phyloP scores from a whole-genome alignment of 2,797 vertebrate species.

The Oophaga sylvatica region DNA sequence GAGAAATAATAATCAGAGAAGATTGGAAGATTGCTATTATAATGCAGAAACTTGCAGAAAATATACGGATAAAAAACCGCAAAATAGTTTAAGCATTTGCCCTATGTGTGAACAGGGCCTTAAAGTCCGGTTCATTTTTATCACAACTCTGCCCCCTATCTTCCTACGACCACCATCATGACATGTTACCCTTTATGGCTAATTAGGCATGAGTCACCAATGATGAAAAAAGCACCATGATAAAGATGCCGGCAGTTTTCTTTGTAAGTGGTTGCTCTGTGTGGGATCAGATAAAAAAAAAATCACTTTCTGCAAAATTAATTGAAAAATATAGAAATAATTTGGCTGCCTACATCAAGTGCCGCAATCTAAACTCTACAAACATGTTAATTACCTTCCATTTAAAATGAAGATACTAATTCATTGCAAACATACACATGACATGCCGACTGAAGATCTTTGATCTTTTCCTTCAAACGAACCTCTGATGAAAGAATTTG shows the following conservation, averaged over 20 bases:
- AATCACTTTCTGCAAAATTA: background rate
- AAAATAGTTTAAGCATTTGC: too few species aligned
- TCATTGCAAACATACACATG: constrained; percentile 24
- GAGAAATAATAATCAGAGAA: too few species aligned
- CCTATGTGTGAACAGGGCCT: background rate
- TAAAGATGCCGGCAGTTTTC: background rate
- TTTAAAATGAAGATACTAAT: background rate
- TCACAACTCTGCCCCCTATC: background rate
- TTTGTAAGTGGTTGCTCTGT: background rate
- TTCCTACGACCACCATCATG: background rate
- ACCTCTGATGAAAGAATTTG: constrained; percentile 7
- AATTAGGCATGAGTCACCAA: background rate
- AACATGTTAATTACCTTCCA: constrained; percentile 12
- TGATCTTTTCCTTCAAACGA: background rate
- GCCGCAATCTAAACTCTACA: constrained; percentile 8
- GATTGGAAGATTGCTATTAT: too few species aligned
- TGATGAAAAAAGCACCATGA: background rate
- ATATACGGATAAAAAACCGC: too few species aligned
- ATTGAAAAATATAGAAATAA: background rate
- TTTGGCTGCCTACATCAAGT: background rate
- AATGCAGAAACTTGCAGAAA: too few species aligned
- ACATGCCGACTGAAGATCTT: background rate
- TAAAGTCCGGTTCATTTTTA: background rate
- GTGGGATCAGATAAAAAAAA: background rate
- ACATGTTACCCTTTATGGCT: background rate